Percentiles rank a stretch among this genome's conserved stretches.
Evolutionary conservation across 2,113 vertebrate species (phyloP).

Genomic region (Struthio camelus): DNA sequence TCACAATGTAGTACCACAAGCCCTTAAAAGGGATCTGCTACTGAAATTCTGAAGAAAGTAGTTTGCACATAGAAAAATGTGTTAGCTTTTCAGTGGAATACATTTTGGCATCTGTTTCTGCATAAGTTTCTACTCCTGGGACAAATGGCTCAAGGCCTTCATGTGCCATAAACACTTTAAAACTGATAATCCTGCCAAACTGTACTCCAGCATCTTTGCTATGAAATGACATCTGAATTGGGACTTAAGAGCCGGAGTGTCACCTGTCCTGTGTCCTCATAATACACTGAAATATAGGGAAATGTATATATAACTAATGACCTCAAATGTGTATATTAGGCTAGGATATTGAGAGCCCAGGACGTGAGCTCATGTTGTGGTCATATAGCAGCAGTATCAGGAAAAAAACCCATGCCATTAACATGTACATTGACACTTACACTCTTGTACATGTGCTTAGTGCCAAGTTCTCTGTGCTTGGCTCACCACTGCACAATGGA

Average conservation of each 20-base stretch:
- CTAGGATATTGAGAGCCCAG: not conserved
- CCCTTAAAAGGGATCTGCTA: not conserved
- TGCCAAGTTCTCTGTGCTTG: not conserved
- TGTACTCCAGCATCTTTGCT: not conserved
- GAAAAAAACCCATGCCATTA: not conserved
- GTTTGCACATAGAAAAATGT: not conserved
- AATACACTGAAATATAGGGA: not conserved
- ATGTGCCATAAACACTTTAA: not conserved
- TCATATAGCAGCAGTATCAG: not conserved
- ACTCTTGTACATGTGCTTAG: not conserved
- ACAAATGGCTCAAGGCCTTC: not conserved
- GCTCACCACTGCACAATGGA: not conserved
- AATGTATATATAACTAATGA: not conserved
- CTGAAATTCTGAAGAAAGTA: not conserved
- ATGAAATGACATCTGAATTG: not conserved
- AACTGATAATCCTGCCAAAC: not conserved
- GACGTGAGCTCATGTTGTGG: not conserved
- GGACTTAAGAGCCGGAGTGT: not conserved
- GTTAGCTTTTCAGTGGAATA: not conserved
- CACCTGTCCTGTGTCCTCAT: not conserved
- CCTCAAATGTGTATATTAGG: not conserved
- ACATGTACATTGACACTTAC: too few relatives aligned
- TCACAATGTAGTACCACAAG: not conserved
- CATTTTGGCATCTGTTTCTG: not conserved
- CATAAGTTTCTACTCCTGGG: not conserved